These are phyloP conservation scores for Argentina silus DNA, from an alignment of 2,797 vertebrate genomes.

Conservation along the genomic window DNA sequence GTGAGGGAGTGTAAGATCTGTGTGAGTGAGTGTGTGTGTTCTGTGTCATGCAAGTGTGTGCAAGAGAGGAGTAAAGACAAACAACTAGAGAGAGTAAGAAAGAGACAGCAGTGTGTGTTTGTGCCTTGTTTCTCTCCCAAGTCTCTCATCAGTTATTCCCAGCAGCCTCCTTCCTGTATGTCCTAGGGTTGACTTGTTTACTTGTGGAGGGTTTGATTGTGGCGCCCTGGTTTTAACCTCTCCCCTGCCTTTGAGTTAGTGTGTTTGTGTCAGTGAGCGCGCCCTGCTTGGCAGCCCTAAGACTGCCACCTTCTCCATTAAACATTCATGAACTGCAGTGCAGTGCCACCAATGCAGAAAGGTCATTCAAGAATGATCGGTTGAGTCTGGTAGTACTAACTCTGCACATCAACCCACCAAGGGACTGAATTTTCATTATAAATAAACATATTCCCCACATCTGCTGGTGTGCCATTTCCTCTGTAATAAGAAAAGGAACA, in stretches of 20 bases:
- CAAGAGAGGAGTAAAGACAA: too few species aligned
- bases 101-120: neutral
- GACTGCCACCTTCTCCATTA: slow-evolving; percentile 67
- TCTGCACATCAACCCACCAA: slow-evolving; percentile 36
- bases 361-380: slow-evolving; percentile 70
- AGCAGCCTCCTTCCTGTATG: slow-evolving; percentile 24
- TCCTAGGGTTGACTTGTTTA: neutral
- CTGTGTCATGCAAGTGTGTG: too few species aligned
- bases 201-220: slow-evolving; percentile 20
- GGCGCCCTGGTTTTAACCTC: slow-evolving; percentile 47
- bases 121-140: slow-evolving; percentile 2
- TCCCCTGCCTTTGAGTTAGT: slow-evolving; percentile 57
- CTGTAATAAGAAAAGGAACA: slow-evolving; percentile 51
- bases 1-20: slow-evolving; percentile 11
- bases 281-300: slow-evolving; percentile 61
- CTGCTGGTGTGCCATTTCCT: slow-evolving; percentile 36
- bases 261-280: slow-evolving; percentile 64
- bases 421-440: slow-evolving; percentile 43
- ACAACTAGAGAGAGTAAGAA: too few species aligned
- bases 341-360: slow-evolving; percentile 70
- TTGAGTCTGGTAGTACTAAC: slow-evolving; percentile 49
- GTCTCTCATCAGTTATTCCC: slow-evolving; percentile 24
- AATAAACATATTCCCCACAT: slow-evolving; percentile 53
- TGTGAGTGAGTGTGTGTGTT: slow-evolving; percentile 4
- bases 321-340: slow-evolving; percentile 76